Evolutionary conservation across 2,113 vertebrate species (phyloP).

Genomic region (Anhinga rufa): DNA sequence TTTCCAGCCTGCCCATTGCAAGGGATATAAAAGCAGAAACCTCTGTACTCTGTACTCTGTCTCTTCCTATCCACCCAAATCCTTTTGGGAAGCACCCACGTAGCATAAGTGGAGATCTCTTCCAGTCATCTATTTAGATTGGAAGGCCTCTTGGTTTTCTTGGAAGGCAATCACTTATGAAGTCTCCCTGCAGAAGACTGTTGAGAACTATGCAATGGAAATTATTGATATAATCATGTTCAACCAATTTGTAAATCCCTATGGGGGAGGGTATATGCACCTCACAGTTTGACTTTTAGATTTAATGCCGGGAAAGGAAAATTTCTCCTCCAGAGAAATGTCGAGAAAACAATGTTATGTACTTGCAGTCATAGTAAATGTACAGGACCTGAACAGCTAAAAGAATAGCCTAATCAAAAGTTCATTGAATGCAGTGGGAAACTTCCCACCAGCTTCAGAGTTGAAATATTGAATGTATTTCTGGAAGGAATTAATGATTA

Average conservation of each 20-base stretch:
- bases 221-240: neutral
- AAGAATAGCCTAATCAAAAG: slow-evolving; percentile 8
- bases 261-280: neutral
- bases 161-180: neutral
- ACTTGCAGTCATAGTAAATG: neutral
- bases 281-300: neutral
- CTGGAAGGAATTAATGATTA: neutral
- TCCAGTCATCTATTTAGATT: slow-evolving; percentile 20
- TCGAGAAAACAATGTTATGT: neutral
- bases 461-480: neutral
- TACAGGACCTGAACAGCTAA: neutral
- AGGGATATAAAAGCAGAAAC: neutral
- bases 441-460: neutral
- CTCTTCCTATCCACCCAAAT: neutral
- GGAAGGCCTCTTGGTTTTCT: slow-evolving; percentile 15
- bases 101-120: neutral
- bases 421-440: neutral
- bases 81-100: neutral
- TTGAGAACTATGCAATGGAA: neutral
- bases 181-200: neutral
- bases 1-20: neutral
- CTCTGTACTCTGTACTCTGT: neutral
- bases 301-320: neutral
- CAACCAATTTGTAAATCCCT: neutral
- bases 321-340: neutral